Conservation (phyloP, 2,113 vertebrate genomes). For the Macquaria australasica region DNA sequence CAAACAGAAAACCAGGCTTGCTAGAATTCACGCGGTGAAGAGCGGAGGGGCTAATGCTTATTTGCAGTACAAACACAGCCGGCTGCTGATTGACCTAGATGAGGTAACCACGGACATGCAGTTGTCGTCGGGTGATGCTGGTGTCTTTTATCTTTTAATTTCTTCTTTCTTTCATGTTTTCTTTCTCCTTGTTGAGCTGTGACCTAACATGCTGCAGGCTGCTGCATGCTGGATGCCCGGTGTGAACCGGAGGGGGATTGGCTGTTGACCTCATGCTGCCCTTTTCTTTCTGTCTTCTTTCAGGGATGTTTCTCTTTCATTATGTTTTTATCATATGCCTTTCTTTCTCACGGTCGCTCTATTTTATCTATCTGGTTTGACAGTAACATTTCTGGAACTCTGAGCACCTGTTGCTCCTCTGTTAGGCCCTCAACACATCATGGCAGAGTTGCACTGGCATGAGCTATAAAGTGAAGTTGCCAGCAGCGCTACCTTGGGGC, state of each 20-base stretch:
- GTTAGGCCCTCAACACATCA: too few species aligned
- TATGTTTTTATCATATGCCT: neutral
- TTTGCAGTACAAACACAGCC: constrained; percentile 94
- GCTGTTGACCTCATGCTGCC: neutral
- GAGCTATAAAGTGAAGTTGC: too few species aligned
- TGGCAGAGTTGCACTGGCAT: too few species aligned
- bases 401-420: too few species aligned
- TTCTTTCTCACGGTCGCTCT: neutral
- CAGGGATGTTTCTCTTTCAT: neutral
- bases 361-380: neutral
- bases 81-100: constrained; percentile 86
- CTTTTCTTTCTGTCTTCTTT: neutral
- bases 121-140: constrained; percentile 33
- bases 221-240: constrained; percentile 49
- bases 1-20: constrained; percentile 93
- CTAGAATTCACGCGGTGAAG: constrained; percentile 91
- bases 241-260: neutral
- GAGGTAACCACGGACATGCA: constrained; percentile 83
- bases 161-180: constrained; percentile 17
- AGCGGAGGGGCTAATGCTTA: constrained; percentile 91
- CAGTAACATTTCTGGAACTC: neutral
- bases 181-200: constrained; percentile 9
- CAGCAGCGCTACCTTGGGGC: too few species aligned
- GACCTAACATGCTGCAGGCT: constrained; percentile 21
- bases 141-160: neutral